Conservation (phyloP, 92 coral and sea anemone genomes). For the Montipora capitata region DNA sequence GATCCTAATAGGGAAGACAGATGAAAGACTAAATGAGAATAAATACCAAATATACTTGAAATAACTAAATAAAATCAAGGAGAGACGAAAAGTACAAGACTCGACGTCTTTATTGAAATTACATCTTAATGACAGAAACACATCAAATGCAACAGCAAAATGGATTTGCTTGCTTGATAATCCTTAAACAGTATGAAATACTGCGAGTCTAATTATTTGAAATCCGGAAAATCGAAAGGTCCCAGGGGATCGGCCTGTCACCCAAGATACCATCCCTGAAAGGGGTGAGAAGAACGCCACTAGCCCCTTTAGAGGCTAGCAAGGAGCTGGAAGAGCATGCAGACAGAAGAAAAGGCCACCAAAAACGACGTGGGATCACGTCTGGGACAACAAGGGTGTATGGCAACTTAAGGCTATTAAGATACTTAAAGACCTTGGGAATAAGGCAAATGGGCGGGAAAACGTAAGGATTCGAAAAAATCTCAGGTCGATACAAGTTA, state of each 20-base stretch:
- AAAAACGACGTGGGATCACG: conserved; percentile 54
- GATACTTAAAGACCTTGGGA: conserved; percentile 47
- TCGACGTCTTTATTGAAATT: conserved; percentile 15
- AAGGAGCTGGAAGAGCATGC: conserved; percentile 40
- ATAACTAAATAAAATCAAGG: neutral
- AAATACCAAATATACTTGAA: conserved; percentile 7
- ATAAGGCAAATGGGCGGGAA: conserved; percentile 60
- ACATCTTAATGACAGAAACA: conserved; percentile 9
- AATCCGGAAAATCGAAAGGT: conserved; percentile 70
- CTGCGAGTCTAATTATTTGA: conserved; percentile 14
- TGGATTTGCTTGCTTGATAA: conserved; percentile 6
- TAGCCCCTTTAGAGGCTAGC: conserved; percentile 56
- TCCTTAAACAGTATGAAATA: neutral
- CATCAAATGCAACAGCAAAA: conserved; percentile 2
- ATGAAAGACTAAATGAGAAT: conserved; percentile 6
- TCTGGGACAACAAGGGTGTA: conserved; percentile 77
- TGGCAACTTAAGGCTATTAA: conserved; percentile 11
- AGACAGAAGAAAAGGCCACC: conserved; percentile 77
- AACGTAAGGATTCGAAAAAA: conserved; percentile 67
- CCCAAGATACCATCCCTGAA: conserved; percentile 47
- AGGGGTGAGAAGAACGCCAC: conserved; percentile 51
- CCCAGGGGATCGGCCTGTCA: conserved; percentile 72
- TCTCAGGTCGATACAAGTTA: neutral
- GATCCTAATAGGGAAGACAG: conserved; percentile 61
- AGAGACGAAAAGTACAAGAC: neutral